phyloP scores from a whole-genome alignment of 2,797 vertebrate genomes.

The Fratercula arctica region DNA sequence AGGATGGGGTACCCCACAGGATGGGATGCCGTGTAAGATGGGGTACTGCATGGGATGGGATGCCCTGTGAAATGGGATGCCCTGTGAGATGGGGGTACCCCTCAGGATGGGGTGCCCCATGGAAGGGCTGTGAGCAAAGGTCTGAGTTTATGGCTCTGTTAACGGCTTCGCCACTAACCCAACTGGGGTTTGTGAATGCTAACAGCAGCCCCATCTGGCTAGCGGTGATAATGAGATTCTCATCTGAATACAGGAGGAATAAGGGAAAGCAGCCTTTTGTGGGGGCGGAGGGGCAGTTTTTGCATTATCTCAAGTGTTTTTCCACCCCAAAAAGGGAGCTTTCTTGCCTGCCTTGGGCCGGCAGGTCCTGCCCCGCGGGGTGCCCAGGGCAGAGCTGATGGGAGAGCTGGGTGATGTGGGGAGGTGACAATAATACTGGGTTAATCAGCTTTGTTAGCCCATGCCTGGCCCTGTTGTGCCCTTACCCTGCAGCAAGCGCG shows the following conservation, averaged over 20 bases:
- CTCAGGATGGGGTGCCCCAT: not conserved
- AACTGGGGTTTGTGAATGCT: not conserved
- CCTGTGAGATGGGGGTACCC: not conserved
- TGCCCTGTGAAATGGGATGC: not conserved
- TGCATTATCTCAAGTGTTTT: not conserved
- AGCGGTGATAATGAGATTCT: not conserved
- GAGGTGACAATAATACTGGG: not conserved
- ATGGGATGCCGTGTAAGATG: not conserved
- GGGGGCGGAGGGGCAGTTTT: not conserved
- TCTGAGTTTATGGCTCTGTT: not conserved
- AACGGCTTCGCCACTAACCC: not conserved
- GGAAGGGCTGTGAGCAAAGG: not conserved
- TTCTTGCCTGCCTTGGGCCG: fast-evolving
- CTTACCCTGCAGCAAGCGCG: not conserved
- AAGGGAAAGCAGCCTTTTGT: not conserved
- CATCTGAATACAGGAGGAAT: not conserved
- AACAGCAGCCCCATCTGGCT: not conserved
- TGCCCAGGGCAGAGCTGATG: not conserved
- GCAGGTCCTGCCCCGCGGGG: not conserved
- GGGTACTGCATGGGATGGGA: no score
- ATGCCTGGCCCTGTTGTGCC: not conserved
- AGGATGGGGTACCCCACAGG: not conserved
- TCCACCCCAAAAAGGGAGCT: not conserved
- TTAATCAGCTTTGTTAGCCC: not conserved
- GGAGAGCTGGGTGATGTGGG: fast-evolving